Evolutionary conservation across 1,140 invertebrate species (phyloP).

Genomic region (Glossosoma conforme): DNA sequence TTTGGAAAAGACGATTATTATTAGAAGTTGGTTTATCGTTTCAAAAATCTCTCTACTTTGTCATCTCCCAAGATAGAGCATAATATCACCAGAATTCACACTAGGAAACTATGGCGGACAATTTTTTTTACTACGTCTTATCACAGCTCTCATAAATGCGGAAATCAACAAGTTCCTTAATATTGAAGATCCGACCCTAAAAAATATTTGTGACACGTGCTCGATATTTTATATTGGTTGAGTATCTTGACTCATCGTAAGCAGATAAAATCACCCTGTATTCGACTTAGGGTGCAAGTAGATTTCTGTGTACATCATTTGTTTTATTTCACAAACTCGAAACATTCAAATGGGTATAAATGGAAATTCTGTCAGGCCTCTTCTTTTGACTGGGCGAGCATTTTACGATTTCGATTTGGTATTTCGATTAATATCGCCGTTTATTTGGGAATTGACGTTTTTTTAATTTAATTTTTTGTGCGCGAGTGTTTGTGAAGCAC

Average conservation of each 20-base stretch:
- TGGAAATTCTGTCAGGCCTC: slow-evolving; percentile 32
- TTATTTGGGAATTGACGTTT: slow-evolving; percentile 30
- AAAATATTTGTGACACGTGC: not conserved
- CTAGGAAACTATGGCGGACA: no score
- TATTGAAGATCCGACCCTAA: no score
- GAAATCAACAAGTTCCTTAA: no score
- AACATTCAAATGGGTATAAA: slow-evolving; percentile 33
- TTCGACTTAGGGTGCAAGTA: slow-evolving; percentile 45
- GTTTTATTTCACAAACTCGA: slow-evolving; percentile 37
- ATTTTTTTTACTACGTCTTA: no score
- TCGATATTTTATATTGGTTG: not conserved
- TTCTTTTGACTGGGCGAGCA: slow-evolving; percentile 24
- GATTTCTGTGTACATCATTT: slow-evolving; percentile 52
- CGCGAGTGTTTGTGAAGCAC: slow-evolving; percentile 26
- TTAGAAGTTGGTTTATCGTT: no score
- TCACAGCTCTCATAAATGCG: no score
- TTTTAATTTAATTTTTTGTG: slow-evolving; percentile 29
- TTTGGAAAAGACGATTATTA: no score
- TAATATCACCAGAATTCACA: no score
- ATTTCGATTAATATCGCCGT: slow-evolving; percentile 32
- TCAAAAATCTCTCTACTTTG: no score
- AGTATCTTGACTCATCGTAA: not conserved
- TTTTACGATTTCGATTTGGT: slow-evolving; percentile 31
- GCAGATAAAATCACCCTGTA: slow-evolving; percentile 16
- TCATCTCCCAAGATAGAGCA: no score